phyloP scores from a whole-genome alignment of 2,888 invertebrate genomes.

The Heliconius cydno region DNA sequence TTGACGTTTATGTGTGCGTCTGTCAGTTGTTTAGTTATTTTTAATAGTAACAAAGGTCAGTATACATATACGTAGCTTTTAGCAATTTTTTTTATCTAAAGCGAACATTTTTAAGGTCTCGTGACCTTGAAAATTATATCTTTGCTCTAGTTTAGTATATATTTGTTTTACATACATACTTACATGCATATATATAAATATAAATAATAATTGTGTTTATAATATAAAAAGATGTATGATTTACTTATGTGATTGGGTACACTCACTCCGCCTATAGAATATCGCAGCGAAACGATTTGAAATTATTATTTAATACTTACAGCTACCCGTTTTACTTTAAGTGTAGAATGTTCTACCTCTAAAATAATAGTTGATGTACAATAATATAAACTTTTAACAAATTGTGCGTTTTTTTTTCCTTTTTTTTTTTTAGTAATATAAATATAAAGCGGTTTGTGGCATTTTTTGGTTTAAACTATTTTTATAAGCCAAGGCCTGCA shows the following conservation, averaged over 20 bases:
- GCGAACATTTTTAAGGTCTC: not conserved
- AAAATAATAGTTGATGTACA: conserved; percentile 83
- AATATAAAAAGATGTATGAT: conserved; percentile 17
- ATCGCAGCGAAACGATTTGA: conserved; percentile 59
- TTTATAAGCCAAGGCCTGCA: no score
- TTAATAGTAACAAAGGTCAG: conserved; percentile 14
- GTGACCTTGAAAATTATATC: not conserved
- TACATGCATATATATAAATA: not conserved
- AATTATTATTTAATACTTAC: conserved; percentile 43
- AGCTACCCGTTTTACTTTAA: conserved; percentile 77
- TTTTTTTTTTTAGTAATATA: not conserved
- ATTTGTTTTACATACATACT: not conserved
- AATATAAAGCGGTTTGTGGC: not conserved
- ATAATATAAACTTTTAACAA: conserved; percentile 81
- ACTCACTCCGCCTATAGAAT: conserved; percentile 78
- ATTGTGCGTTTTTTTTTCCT: conserved; percentile 55
- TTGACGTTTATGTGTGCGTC: not conserved
- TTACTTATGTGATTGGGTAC: conserved; percentile 50
- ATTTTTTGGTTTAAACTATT: no score
- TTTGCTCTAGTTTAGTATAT: not conserved
- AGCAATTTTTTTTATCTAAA: not conserved
- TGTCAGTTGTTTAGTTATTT: not conserved
- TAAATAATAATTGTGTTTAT: conserved; percentile 5
- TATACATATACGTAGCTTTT: conserved; percentile 4
- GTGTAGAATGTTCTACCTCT: conserved; percentile 83